Conservation (phyloP, 2,888 invertebrate species). For the Acleris sparsana region DNA sequence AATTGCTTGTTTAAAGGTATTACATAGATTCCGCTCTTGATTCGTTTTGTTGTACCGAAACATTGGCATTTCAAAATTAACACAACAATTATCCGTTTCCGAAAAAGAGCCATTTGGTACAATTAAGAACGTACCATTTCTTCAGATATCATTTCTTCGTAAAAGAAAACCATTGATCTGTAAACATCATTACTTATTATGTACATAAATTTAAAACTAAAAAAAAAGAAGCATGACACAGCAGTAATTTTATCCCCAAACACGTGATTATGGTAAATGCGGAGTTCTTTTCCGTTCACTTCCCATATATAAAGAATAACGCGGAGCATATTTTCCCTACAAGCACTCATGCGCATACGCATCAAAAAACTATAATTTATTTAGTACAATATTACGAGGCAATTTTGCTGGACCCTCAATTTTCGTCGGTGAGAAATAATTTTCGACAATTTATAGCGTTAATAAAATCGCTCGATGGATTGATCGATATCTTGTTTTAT, state of each 20-base stretch:
- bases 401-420: constrained; percentile 53
- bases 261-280: constrained; percentile 33
- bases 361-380: constrained; percentile 59
- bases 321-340: constrained; percentile 46
- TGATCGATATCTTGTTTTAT: constrained; percentile 60
- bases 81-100: too few species aligned
- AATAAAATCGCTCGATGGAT: constrained; percentile 61
- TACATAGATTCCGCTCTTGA: too few species aligned
- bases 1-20: too few species aligned
- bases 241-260: constrained; percentile 32
- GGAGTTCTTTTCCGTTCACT: constrained; percentile 16
- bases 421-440: constrained; percentile 56
- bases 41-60: too few species aligned
- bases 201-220: constrained; percentile 15
- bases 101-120: too few species aligned
- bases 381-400: constrained; percentile 55
- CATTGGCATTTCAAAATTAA: too few species aligned
- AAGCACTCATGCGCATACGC: constrained; percentile 52
- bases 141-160: too few species aligned
- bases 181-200: constrained; percentile 35
- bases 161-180: constrained; percentile 38
- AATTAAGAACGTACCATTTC: too few species aligned
- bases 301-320: constrained; percentile 35
- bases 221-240: constrained; percentile 12
- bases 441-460: constrained; percentile 61